Evolutionary conservation across 1,140 invertebrate species (phyloP), one percentile per base, ranked within the genome.

Genomic region (Cepaea nemoralis): DNA sequence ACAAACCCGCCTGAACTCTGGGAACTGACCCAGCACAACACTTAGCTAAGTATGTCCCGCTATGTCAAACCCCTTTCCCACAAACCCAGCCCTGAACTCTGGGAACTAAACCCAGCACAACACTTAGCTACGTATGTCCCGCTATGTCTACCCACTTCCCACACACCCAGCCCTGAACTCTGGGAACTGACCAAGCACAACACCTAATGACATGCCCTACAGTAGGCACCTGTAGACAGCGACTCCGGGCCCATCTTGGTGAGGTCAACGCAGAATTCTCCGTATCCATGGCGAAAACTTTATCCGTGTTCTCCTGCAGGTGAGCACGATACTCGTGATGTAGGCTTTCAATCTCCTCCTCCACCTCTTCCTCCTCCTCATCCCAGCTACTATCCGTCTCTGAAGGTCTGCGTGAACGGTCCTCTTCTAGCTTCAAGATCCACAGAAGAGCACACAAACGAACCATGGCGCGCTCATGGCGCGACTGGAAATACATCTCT

Each of bases 361-460:
- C 45, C 14, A 19, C n/a, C 39, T 66, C 75, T 3, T 66, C 75
- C 19, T 77, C 75, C 19, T 77, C 75, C 3, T 63, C 75, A 42
- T 75, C 73, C 75, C 75, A 66, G 50, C 75, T 77, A n/a, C 75
- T 66, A 27, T 33, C 75, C 3, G 71, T 63, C 33, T 66, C 75
- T 24, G 59, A 66, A 24, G 31, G 75, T 55, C 77, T 69, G 6
- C 76, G 35, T 16, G 75, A 24, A n/a, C 82, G 69, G 63, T 89
- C 86, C 63, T 90, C 86, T 19, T 90, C 87, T 37, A 90, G 80
- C 81, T 90, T 90, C 27, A 89, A 71, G 69, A 90, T 86, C 89
- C 89, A 90, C n/a, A 90, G 80, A 33, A 90, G 80, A 35, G 89
- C 88, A 84, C 89, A 90, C 10, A 90, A 85, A 10, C 88, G 81